phyloP scores from a whole-genome alignment of 2,113 vertebrate species.

The Anarhynchus alexandrinus region DNA sequence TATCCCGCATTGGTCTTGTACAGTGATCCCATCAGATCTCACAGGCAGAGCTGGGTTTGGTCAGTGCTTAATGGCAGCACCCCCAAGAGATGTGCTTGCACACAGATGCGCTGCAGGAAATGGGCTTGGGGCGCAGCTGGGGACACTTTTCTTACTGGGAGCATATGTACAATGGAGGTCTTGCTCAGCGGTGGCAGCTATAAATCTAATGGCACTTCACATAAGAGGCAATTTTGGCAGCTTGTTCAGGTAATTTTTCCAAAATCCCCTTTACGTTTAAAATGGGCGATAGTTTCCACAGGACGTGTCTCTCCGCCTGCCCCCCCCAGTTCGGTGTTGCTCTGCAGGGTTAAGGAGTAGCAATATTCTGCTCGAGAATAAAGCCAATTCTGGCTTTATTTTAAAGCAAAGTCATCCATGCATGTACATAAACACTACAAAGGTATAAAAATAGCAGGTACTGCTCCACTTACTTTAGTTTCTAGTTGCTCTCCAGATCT shows the following conservation, averaged over 20 bases:
- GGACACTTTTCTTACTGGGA: background rate
- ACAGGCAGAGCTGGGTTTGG: background rate
- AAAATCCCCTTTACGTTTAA: background rate
- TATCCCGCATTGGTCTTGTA: background rate
- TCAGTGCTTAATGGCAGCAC: background rate
- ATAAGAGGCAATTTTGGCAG: background rate
- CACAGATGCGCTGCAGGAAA: background rate
- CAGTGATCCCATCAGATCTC: background rate
- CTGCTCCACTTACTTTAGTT: slow-evolving; percentile 2
- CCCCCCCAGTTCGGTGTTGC: background rate
- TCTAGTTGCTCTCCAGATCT: background rate
- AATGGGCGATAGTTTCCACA: background rate
- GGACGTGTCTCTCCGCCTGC: background rate
- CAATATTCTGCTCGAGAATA: background rate
- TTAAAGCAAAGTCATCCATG: background rate
- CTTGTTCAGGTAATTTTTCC: background rate
- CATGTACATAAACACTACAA: background rate
- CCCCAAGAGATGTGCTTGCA: background rate
- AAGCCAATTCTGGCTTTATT: background rate
- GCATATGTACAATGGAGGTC: background rate
- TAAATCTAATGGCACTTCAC: background rate
- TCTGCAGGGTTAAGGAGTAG: background rate
- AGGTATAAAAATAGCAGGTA: background rate
- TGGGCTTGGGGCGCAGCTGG: background rate
- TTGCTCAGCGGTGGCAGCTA: background rate